Evolutionary conservation across 2,888 invertebrate species (phyloP).

Genomic region (Monochamus alternatus): DNA sequence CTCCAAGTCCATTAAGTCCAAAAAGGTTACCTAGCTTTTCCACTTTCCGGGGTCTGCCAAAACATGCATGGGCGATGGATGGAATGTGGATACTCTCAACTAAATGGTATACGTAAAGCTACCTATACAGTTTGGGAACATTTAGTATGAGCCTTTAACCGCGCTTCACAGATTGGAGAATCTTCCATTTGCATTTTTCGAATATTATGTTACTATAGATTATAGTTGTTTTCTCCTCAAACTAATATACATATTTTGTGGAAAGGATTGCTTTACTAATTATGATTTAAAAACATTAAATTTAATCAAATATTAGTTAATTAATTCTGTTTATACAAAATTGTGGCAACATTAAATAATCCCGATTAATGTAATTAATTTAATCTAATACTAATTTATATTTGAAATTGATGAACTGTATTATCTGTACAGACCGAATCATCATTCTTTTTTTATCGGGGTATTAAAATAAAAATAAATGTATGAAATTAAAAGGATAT

Average conservation of each 20-base stretch:
- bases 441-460: too few relatives aligned
- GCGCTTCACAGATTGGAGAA: neutral
- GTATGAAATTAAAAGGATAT: too few relatives aligned
- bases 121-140: slow-evolving; percentile 29
- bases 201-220: slow-evolving; percentile 1
- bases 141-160: neutral
- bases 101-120: slow-evolving; percentile 32
- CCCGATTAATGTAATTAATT: neutral
- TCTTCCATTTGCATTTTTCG: slow-evolving; percentile 19
- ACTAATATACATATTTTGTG: slow-evolving; percentile 6
- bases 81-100: slow-evolving; percentile 49
- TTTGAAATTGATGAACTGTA: neutral
- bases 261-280: neutral
- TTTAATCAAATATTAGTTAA: slow-evolving; percentile 10
- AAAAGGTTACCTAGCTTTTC: slow-evolving; percentile 61
- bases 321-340: slow-evolving; percentile 10
- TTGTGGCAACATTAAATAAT: slow-evolving; percentile 5
- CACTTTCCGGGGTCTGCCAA: slow-evolving; percentile 59
- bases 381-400: neutral
- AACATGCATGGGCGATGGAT: slow-evolving; percentile 60
- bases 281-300: slow-evolving; percentile 12
- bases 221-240: neutral
- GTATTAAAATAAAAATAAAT: too few relatives aligned
- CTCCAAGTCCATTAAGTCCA: slow-evolving; percentile 68
- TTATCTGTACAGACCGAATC: too few relatives aligned